Base-by-base conservation (phyloP, 2,113 vertebrate species). In the Monopterus albus region DNA sequence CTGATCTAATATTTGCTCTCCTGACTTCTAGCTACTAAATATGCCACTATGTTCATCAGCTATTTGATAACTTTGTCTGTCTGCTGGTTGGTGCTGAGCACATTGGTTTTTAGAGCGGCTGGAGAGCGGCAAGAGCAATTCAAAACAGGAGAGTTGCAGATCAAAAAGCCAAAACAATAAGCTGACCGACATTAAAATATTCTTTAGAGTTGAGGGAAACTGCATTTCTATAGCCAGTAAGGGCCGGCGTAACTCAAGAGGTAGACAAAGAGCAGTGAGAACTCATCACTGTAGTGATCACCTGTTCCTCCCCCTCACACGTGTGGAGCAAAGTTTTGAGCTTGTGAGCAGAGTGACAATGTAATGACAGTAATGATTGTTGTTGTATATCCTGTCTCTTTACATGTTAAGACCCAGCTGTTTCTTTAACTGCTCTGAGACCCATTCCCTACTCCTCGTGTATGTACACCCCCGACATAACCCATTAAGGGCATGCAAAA, bases 361-460 rank as follows among this genome's bases (percentile, higher is more conserved):
- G 46, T 50, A 29, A 18, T 65, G 73, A 59, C 51, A 59, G 26
- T n/a, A n/a, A 55, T 50, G 47, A n/a, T 33, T 45, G 77, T 49
- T 58, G 20, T 17, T 25, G 23, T 17, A 38, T 12, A 18, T 31
- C 61, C 65, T 70, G 85, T 64, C 69, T 59, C 87, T 88, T 88
- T 86, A 85, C 85, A 81, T 67, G 59, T 52, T 55, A 35, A 50
- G 71, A 69, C 68, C 51, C 57, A 56, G 75, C 67, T 71, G 62
- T 65, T 81, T 67, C 62, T 63, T 75, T 60, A 58, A 65, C 68
- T 1, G 45, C 42, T 39, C n/a, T 0, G 17, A 49, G 33, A 31
- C 52, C 47, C 26, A 6, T 2, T 42, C 23, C 21, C 15, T 42
- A 23, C 33, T n/a, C 29, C 56, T 47, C 35, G 18, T 42, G 17